Percentiles rank a stretch among this genome's conserved stretches.
Conservation (phyloP, 2,797 vertebrate species). For the Cynopterus sphinx region DNA sequence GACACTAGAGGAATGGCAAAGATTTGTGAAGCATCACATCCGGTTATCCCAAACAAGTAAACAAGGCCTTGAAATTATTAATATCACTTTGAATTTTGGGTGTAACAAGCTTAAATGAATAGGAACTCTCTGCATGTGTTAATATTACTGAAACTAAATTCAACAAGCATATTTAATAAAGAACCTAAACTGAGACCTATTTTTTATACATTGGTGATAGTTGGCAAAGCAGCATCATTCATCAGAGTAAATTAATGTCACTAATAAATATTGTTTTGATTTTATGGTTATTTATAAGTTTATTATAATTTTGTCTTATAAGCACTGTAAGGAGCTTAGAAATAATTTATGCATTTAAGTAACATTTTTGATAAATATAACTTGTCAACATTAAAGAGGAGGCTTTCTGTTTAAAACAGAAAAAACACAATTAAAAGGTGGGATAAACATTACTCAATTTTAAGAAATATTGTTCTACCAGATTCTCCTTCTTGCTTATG, state of each 20-base stretch:
- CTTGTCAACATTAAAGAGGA: neutral
- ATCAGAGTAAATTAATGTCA: neutral
- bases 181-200: neutral
- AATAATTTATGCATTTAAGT: slow-evolving; percentile 17
- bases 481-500: slow-evolving; percentile 30
- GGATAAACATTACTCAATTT: slow-evolving; percentile 21
- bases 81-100: slow-evolving; percentile 9
- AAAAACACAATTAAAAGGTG: slow-evolving; percentile 17
- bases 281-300: slow-evolving; percentile 16
- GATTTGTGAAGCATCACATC: slow-evolving; percentile 22
- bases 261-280: neutral
- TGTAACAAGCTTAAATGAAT: neutral
- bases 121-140: neutral
- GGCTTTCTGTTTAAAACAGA: neutral
- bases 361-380: slow-evolving; percentile 35
- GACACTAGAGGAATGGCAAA: slow-evolving; percentile 17
- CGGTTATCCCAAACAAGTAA: neutral
- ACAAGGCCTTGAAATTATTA: slow-evolving; percentile 12
- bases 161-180: slow-evolving; percentile 7
- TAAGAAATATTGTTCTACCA: neutral
- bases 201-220: neutral
- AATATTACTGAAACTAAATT: slow-evolving; percentile 33
- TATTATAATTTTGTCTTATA: slow-evolving; percentile 30
- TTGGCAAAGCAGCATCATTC: slow-evolving; percentile 26
- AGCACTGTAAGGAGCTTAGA: slow-evolving; percentile 18